Conservation (phyloP, 1,140 invertebrate species). For the Atta texana region DNA sequence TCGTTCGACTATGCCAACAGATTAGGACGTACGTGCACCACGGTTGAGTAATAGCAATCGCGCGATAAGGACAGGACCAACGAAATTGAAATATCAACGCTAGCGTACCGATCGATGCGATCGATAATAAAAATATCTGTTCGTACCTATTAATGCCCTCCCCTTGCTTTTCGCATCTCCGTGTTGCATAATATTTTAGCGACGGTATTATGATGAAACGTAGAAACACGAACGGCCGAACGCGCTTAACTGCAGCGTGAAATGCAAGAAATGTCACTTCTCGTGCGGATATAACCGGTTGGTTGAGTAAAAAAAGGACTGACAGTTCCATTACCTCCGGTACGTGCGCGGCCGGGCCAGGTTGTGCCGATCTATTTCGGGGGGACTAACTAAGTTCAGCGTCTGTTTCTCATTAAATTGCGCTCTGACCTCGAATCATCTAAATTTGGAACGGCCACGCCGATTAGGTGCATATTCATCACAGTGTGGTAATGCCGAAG, state of each 20-base stretch:
- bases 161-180: not conserved
- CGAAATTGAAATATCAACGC: conserved; percentile 51
- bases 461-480: conserved; percentile 79
- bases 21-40: conserved; percentile 76
- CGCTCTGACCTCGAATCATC: conserved; percentile 85
- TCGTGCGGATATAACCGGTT: conserved; percentile 65
- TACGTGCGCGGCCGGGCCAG: conserved; percentile 64
- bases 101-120: not conserved
- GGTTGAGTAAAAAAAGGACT: conserved; percentile 48
- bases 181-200: conserved; percentile 37
- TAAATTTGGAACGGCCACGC: conserved; percentile 84
- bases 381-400: conserved; percentile 83
- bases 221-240: conserved; percentile 17
- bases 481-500: conserved; percentile 23
- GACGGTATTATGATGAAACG: conserved; percentile 37
- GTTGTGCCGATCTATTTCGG: conserved; percentile 84
- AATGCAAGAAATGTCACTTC: conserved; percentile 63
- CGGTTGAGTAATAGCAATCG: conserved; percentile 60
- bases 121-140: conserved; percentile 21
- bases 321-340: conserved; percentile 70
- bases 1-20: conserved; percentile 78
- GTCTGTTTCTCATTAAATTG: conserved; percentile 86
- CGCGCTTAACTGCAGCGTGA: conserved; percentile 44
- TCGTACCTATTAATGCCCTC: not conserved
- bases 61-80: conserved; percentile 54